These are phyloP conservation scores for Typhlichthys eigenmanni DNA, from an alignment of 2,797 vertebrate species.

Conservation along the genomic window DNA sequence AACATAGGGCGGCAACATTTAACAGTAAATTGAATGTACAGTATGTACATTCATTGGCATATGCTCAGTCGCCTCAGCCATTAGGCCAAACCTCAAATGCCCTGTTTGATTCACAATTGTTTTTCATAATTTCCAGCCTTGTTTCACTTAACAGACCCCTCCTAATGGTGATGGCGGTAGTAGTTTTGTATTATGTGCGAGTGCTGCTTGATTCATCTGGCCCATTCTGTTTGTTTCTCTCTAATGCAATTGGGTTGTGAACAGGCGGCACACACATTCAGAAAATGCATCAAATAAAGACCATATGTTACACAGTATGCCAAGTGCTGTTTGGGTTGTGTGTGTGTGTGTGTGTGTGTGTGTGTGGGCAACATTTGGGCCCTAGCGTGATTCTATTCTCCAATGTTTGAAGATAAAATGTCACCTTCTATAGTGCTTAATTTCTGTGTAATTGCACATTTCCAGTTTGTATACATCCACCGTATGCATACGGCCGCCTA, in stretches of 20 bases:
- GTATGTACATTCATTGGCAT: constrained; percentile 14
- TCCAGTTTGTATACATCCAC: constrained; percentile 29
- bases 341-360: constrained; percentile 8
- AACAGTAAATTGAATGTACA: constrained; percentile 72
- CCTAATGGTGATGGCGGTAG: constrained; percentile 26
- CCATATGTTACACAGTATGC: constrained; percentile 49
- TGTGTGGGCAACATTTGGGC: constrained; percentile 27
- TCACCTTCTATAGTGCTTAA: not conserved
- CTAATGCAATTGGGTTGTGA: constrained; percentile 55
- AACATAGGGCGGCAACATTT: constrained; percentile 70
- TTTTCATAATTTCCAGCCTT: constrained; percentile 30
- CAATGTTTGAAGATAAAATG: constrained; percentile 6
- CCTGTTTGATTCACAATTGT: constrained; percentile 33
- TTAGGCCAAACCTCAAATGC: constrained; percentile 26
- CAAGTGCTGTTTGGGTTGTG: constrained; percentile 15
- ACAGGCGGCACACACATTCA: constrained; percentile 53
- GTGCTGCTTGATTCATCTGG: constrained; percentile 39
- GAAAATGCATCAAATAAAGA: constrained; percentile 58
- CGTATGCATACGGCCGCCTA: constrained; percentile 9
- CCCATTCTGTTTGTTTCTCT: constrained; percentile 20
- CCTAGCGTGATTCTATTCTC: constrained; percentile 30
- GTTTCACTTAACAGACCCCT: constrained; percentile 37
- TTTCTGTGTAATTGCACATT: constrained; percentile 13
- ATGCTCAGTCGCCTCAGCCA: constrained; percentile 1
- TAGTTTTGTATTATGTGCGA: constrained; percentile 34